Percentiles rank a stretch among this genome's conserved stretches.
Evolutionary conservation across 2,888 invertebrate species (phyloP).

Genomic region (Resseliella maxima): DNA sequence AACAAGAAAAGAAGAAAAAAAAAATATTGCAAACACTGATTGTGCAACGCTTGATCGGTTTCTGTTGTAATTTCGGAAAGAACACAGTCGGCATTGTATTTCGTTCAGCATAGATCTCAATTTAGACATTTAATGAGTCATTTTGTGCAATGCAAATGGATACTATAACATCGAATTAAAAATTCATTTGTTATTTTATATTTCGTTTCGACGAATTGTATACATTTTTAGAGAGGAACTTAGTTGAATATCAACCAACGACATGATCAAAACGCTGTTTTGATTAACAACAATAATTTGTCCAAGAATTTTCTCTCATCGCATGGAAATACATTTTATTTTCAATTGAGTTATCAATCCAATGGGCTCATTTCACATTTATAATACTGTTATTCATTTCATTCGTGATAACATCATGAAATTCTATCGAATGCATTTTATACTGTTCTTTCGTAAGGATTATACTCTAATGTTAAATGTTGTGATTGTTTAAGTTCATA

Average conservation of each 20-base stretch:
- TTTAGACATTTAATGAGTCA: constrained; percentile 23
- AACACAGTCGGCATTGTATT: background rate
- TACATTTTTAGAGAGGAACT: too few relatives aligned
- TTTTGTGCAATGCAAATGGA: background rate
- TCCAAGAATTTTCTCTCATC: background rate
- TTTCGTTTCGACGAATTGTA: background rate
- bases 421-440: constrained; percentile 26
- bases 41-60: constrained; percentile 36
- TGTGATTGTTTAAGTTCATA: background rate
- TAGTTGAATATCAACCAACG: background rate
- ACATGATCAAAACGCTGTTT: background rate
- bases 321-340: constrained; percentile 12
- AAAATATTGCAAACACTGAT: background rate
- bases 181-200: background rate
- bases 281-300: background rate
- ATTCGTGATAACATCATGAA: background rate
- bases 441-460: constrained; percentile 26
- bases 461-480: background rate
- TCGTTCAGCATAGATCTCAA: background rate
- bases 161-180: background rate
- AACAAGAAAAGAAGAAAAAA: background rate
- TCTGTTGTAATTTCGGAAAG: background rate
- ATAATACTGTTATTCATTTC: constrained; percentile 22
- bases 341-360: background rate
- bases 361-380: background rate